Conservation (phyloP, 2,797 vertebrate genomes). For the Lepidocolaptes lacrymiger region DNA sequence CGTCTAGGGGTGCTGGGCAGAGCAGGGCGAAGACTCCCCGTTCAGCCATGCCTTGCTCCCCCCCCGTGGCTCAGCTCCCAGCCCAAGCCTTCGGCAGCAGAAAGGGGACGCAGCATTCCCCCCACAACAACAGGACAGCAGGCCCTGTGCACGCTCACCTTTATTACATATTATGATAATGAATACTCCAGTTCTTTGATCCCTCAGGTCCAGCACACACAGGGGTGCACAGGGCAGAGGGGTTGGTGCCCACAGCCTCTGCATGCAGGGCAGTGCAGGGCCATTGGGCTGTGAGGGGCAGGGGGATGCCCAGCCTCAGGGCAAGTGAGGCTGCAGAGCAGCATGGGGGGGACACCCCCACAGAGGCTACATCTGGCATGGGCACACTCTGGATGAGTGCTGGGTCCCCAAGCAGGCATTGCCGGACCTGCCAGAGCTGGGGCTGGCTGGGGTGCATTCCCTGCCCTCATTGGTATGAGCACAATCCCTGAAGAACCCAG, state of each 20-base stretch:
- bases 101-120: background rate
- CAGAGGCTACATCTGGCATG: background rate
- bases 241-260: background rate
- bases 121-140: background rate
- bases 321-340: background rate
- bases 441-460: background rate
- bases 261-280: accelerated
- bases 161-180: constrained; percentile 33
- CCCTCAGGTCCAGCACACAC: background rate
- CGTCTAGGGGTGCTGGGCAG: background rate
- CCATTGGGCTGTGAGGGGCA: background rate
- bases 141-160: background rate
- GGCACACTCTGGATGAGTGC: accelerated
- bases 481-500: constrained; percentile 14
- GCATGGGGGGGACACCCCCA: background rate
- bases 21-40: accelerated
- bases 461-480: constrained; percentile 4
- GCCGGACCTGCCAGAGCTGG: background rate
- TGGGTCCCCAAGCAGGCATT: accelerated
- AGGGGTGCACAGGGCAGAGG: background rate
- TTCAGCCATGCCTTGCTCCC: too few relatives aligned
- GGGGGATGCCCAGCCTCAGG: background rate
- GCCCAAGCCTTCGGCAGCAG: accelerated
- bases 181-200: constrained; percentile 47
- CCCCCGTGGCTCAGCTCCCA: background rate